Evolutionary conservation across 2,797 vertebrate genomes (phyloP), one percentile per base, ranked within the genome.

Genomic region (Cheirogaleus major): DNA sequence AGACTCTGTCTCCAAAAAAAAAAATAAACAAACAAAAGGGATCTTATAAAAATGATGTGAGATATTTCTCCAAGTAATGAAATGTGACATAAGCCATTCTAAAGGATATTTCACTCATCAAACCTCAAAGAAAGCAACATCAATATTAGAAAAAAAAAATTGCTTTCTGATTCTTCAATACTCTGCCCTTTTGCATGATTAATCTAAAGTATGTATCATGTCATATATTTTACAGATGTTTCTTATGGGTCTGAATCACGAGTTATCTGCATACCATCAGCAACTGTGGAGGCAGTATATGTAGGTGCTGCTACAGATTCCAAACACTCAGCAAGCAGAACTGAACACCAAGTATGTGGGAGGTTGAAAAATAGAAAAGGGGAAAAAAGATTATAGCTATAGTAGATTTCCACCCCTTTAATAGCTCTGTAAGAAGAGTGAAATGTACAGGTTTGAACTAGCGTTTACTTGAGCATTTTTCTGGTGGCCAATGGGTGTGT

Each of bases 41-140:
- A 89, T 97, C 95, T 48, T 90, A 69, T 95, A 96, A 98, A 98
- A 98, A 98, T 92, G 96, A 96, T 97, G 96, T 97, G 48, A 93
- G 61, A 73, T 89, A 88, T 76, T 92, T 93, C 35, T 45, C 63
- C 72, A 85, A 78, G 48, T 89, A 43, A 96, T 17, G 9, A 45
- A 82, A 89, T 82, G 18, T 78, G 48, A 88, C 55, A 92, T 69
- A 94, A 97, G 76, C 25, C 63, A 89, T 38, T 89, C 63, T 59
- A 94, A 91, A 91, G 25, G 86, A 89, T 63, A 97, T 30, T 85
- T 91, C 91, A 95, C 50, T 95, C 92, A 70, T 63, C 82, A 55
- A 94, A 95, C 50, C 50, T 94, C 83, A 95, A 83, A 89, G 55
- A 96, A 95, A 93, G 41, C 20, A 95, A 55, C 23, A 81, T 69